A percentile compares a stretch with the other conserved stretches of the same genome.
Evolutionary conservation across 2,888 invertebrate species (phyloP).

Genomic region (Drosophila neotestacea): DNA sequence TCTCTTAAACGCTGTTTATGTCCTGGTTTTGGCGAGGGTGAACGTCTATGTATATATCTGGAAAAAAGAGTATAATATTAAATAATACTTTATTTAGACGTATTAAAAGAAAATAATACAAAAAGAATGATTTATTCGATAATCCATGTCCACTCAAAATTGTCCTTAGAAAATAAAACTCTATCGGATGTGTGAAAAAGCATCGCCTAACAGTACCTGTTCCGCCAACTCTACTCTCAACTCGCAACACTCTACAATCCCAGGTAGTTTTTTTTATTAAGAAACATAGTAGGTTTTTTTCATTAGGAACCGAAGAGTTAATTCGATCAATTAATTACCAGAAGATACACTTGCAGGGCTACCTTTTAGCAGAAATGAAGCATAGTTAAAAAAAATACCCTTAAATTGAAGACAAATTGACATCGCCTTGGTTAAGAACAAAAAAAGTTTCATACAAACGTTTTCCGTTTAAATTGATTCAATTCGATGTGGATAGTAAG

Average conservation of each 20-base stretch:
- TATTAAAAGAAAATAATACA: not conserved
- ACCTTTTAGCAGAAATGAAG: not conserved
- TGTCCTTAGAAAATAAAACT: not conserved
- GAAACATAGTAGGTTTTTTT: too few relatives aligned
- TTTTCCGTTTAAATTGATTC: not conserved
- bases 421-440: not conserved
- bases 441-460: conserved; percentile 14
- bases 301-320: too few relatives aligned
- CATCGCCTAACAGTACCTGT: too few relatives aligned
- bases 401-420: not conserved
- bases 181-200: not conserved
- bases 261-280: too few relatives aligned
- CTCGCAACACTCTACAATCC: too few relatives aligned
- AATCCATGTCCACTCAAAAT: not conserved
- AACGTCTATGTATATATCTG: conserved; percentile 55
- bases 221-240: too few relatives aligned
- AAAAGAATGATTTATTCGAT: not conserved
- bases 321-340: not conserved
- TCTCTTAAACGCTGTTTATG: conserved; percentile 34
- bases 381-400: not conserved
- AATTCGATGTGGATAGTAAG: not conserved
- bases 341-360: not conserved
- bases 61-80: conserved; percentile 17
- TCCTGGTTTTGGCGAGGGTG: conserved; percentile 48
- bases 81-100: conserved; percentile 8